A percentile compares a stretch with the other conserved stretches of the same genome.
phyloP scores from a whole-genome alignment of 2,113 vertebrate species.

The Eolophus roseicapilla region DNA sequence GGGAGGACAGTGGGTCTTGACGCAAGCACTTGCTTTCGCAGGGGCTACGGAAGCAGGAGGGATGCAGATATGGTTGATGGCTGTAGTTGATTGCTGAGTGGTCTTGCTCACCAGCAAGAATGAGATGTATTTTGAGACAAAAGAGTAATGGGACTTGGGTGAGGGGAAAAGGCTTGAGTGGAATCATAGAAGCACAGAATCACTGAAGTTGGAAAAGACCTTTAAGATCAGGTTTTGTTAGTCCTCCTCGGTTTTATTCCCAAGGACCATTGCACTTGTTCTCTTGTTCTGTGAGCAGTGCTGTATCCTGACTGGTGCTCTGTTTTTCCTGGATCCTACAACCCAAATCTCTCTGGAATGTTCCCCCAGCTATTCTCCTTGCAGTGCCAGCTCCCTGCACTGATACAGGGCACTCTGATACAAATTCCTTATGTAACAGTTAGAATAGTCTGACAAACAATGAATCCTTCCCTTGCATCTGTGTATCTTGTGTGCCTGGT shows the following conservation, averaged over 20 bases:
- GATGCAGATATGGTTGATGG: not conserved
- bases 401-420: not conserved
- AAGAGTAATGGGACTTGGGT: not conserved
- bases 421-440: not conserved
- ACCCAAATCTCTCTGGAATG: constrained; percentile 2
- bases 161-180: not conserved
- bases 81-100: not conserved
- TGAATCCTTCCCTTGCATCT: not conserved
- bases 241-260: not conserved
- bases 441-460: not conserved
- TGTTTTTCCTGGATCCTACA: not conserved
- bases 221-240: not conserved
- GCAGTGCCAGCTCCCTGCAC: not conserved
- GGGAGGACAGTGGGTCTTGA: not conserved
- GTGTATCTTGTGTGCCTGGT: not conserved
- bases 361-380: not conserved
- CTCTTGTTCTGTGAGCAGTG: not conserved
- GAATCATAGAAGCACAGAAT: not conserved
- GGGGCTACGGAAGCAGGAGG: rapidly evolving
- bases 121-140: not conserved
- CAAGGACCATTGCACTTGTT: not conserved
- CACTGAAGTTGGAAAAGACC: not conserved
- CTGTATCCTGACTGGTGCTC: not conserved
- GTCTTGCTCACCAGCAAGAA: not conserved
- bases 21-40: rapidly evolving